Conservation (phyloP, 2,888 invertebrate genomes). For the Epinotia bilunana region DNA sequence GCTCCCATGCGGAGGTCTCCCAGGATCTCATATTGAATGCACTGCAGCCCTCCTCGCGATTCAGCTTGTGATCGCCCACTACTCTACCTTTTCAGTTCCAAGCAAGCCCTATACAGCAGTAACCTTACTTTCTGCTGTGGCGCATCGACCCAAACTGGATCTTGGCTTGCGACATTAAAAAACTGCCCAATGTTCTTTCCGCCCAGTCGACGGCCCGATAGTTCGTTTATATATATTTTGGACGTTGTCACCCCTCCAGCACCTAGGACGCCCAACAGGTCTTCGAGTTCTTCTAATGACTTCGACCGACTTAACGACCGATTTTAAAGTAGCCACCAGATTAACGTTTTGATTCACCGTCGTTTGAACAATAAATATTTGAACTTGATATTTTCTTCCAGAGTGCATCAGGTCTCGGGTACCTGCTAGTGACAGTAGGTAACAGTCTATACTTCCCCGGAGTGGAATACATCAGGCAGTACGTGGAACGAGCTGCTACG, state of each 20-base stretch:
- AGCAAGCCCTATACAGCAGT: background rate
- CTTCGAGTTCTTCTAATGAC: no score
- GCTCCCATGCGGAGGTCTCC: no score
- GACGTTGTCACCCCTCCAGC: no score
- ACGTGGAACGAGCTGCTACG: slow-evolving; percentile 89
- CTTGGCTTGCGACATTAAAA: no score
- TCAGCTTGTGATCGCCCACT: background rate
- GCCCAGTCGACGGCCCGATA: no score
- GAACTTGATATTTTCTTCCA: slow-evolving; percentile 63
- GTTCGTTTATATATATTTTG: no score
- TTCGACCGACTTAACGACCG: background rate
- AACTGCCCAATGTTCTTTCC: no score
- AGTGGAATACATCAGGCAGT: slow-evolving; percentile 91
- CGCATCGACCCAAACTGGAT: no score
- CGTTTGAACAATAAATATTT: background rate
- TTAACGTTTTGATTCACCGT: background rate
- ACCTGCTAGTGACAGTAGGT: slow-evolving; percentile 90
- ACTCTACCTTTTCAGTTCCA: background rate
- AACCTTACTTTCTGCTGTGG: no score
- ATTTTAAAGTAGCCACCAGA: background rate
- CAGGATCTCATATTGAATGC: no score
- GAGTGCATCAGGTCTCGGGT: slow-evolving; percentile 88
- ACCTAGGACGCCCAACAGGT: no score
- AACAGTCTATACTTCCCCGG: slow-evolving; percentile 93
- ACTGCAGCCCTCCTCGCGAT: no score